Evolutionary conservation across 2,797 vertebrate genomes (phyloP).

Genomic region (Choloepus didactylus): DNA sequence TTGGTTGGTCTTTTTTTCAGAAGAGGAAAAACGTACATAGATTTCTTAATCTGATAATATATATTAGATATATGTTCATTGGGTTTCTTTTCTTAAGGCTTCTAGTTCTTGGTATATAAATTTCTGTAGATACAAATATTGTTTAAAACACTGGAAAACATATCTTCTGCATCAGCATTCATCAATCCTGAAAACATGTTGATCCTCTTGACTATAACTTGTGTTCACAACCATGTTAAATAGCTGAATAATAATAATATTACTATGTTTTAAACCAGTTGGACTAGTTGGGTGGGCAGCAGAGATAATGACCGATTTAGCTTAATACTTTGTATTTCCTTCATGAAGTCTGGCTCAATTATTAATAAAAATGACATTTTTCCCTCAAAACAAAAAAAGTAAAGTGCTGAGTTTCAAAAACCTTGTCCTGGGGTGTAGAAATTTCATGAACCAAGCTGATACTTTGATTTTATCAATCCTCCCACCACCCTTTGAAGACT

Average conservation of each 20-base stretch:
- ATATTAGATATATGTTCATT: neutral
- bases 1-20: neutral
- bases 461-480: neutral
- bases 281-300: neutral
- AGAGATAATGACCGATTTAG: slow-evolving; percentile 39
- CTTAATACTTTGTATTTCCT: slow-evolving; percentile 39
- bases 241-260: slow-evolving; percentile 38
- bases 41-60: too few relatives aligned
- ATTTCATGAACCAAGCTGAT: neutral
- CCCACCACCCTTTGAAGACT: neutral
- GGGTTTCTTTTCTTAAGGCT: slow-evolving; percentile 9
- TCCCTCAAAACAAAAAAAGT: neutral
- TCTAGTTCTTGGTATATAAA: neutral
- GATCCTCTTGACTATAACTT: neutral
- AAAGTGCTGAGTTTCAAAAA: neutral
- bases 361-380: slow-evolving; percentile 41
- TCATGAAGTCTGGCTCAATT: neutral
- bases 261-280: slow-evolving; percentile 48
- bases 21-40: too few relatives aligned
- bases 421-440: neutral
- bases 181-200: neutral
- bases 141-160: slow-evolving; percentile 19
- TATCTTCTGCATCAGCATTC: neutral
- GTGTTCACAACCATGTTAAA: slow-evolving; percentile 41
- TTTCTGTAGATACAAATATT: neutral